Evolutionary conservation across 2,113 vertebrate genomes (phyloP), one percentile per base, ranked within the genome.

Genomic region (Sclerurus mexicanus): DNA sequence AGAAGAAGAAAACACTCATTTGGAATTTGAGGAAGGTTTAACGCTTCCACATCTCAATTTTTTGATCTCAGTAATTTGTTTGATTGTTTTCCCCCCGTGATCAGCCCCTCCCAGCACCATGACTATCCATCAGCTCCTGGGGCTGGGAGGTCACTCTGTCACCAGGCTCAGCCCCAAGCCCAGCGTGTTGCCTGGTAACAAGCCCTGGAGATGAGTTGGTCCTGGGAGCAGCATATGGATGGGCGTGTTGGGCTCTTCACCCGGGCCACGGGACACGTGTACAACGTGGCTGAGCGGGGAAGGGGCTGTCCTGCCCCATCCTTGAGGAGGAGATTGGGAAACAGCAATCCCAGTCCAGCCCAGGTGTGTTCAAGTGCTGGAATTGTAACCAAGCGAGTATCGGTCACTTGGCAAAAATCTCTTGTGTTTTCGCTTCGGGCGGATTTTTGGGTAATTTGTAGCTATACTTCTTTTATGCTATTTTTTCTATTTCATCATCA

Each of bases 121-220:
- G 89, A 84, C 77, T 62, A 33, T 89, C 94, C 55, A 42, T 85
- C 93, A 77, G 67, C 40, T 83, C 68, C 44, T 3, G 31, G 85
- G 84, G 80, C 74, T 64, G 50, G 68, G 60, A 80, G 80, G 73
- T 94, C 47, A 27, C 75, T 55, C 60, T 80, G 87, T 40, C 72
- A 66, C 62, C 40, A 64, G 85, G 79, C 77, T 60, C 75, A 81
- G 79, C 52, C 40, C 42, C 73, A 67, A 52, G 95, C 94, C 94
- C 93, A 37, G 53, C 12, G 21, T 59, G 83, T 89, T 91, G 71
- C 95, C 93, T 96, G 82, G 94, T 93, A 89, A 95, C 85, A 20
- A 49, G 28, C 53, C 33, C 67, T 69, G 92, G 37, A 89, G 86
- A 56, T 25, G 69, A 81, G 69, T 40, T 90, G 84, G 73, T 53